Percentiles rank a stretch among this genome's conserved stretches.
Evolutionary conservation across 1,140 invertebrate genomes (phyloP).

Genomic region (Drosophila ficusphila): DNA sequence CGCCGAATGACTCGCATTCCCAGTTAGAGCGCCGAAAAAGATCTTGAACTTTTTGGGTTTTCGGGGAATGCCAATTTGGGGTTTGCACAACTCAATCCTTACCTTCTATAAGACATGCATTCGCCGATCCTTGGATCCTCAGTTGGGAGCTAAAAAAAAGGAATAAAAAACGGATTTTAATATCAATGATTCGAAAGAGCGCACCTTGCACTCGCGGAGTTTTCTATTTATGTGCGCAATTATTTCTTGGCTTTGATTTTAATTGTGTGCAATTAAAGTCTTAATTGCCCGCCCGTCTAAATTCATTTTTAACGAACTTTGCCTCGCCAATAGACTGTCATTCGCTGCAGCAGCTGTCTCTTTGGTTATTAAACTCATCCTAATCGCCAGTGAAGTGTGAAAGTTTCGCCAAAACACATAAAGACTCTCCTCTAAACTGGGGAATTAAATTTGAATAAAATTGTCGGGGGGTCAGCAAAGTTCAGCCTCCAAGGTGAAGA

Average conservation of each 20-base stretch:
- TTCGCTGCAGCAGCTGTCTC: constrained; percentile 29
- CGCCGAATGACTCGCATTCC: constrained; percentile 23
- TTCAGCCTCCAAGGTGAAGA: constrained; percentile 21
- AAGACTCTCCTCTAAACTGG: not conserved
- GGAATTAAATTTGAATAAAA: constrained; percentile 20
- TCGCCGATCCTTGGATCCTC: constrained; percentile 31
- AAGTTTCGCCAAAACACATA: constrained; percentile 37
- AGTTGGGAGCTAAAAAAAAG: constrained; percentile 24
- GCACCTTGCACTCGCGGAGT: constrained; percentile 34
- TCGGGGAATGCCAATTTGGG: constrained; percentile 12
- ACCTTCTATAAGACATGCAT: constrained; percentile 72
- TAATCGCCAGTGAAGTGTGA: constrained; percentile 52
- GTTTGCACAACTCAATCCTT: constrained; percentile 49
- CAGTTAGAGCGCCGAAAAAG: constrained; percentile 20
- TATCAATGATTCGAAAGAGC: constrained; percentile 38
- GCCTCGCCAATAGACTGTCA: constrained; percentile 31
- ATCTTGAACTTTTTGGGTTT: constrained; percentile 10
- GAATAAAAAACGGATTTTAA: constrained; percentile 20
- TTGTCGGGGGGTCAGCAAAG: constrained; percentile 12
- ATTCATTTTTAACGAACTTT: constrained; percentile 71
- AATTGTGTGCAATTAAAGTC: constrained; percentile 72
- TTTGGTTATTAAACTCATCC: constrained; percentile 48
- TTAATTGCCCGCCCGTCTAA: constrained; percentile 69
- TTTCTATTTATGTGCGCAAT: constrained; percentile 54
- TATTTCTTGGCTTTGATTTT: constrained; percentile 70